Base-by-base conservation (phyloP, 1,140 invertebrate species). In the Belonocnema kinseyi region DNA sequence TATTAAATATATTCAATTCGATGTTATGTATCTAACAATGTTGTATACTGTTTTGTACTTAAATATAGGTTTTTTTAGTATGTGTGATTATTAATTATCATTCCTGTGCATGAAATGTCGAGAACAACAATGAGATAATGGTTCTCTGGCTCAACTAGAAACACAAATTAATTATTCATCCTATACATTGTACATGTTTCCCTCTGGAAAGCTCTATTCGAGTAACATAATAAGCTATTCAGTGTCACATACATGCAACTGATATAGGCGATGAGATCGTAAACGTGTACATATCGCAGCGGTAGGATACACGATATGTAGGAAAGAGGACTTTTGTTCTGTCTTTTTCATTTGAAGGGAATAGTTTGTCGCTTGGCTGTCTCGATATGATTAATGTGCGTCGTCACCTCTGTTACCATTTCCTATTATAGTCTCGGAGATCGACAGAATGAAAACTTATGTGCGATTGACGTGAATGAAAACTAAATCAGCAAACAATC, bases 401-500 rank as follows among this genome's bases (percentile, higher is more conserved):
- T 13, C 19, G 11, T 58, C 19, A 12, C 11, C 13, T 2, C 13
- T 21, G 26, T 14, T 11, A 12, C 19, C 19, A 58, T 58, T 58
- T 26, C 19, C 78, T 74, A 79, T 77, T 76, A 61, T 80, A 72
- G 76, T 81, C 78, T 77, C 82, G 86, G 83, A 77, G 80, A 86
- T 86, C 82, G 83, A 86, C 85, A 86, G 83, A 81, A 79, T 79
- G 72, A 74, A 81, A 87, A 87, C 87, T 88, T 88, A 87, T 84
- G 79, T 82, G 81, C 81, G 80, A 56, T 79, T 78, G 80, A 83
- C 82, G 78, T 79, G 79, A 78, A 74, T 73, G 80, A 80, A 79
- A 79, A 82, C 78, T 74, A 81, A 81, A 71, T 33, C 73, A 21
- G 16, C 17, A 14, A 46, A 51, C 3, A n/a, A 71, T 19, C 40